phyloP scores from a whole-genome alignment of 2,113 vertebrate genomes.

The Tapirus terrestris region DNA sequence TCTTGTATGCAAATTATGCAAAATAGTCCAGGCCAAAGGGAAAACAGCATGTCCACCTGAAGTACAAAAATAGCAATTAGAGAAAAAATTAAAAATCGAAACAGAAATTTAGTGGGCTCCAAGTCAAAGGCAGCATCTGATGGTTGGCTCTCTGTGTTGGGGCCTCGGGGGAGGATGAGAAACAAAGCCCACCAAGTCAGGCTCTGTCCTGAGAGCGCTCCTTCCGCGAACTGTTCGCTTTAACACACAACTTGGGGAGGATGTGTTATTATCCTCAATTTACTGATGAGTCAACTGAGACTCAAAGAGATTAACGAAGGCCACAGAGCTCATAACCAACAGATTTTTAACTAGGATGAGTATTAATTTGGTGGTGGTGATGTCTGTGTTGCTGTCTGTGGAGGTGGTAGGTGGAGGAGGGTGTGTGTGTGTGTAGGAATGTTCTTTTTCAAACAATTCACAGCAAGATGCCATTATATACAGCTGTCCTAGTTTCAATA shows the following conservation, averaged over 20 bases:
- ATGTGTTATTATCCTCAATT: background rate
- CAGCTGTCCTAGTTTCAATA: background rate
- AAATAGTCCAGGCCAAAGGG: slow-evolving; percentile 48
- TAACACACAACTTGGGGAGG: background rate
- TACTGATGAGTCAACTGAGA: background rate
- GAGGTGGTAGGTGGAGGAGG: background rate
- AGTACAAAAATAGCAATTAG: slow-evolving; percentile 44
- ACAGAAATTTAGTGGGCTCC: background rate
- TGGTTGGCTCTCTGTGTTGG: background rate
- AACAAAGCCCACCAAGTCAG: background rate
- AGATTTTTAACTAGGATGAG: background rate
- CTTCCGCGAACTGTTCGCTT: background rate
- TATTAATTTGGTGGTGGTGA: background rate
- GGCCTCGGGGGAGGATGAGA: background rate
- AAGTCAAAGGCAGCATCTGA: background rate
- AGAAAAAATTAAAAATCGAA: background rate
- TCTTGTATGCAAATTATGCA: background rate
- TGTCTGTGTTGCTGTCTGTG: background rate
- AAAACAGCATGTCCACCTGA: background rate
- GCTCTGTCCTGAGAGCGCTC: background rate
- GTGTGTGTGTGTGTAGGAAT: background rate
- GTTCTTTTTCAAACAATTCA: slow-evolving; percentile 32
- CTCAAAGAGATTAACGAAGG: background rate
- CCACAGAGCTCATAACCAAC: background rate
- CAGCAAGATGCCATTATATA: background rate